phyloP scores from a whole-genome alignment of 2,113 vertebrate species.

The Dicaeum eximium region DNA sequence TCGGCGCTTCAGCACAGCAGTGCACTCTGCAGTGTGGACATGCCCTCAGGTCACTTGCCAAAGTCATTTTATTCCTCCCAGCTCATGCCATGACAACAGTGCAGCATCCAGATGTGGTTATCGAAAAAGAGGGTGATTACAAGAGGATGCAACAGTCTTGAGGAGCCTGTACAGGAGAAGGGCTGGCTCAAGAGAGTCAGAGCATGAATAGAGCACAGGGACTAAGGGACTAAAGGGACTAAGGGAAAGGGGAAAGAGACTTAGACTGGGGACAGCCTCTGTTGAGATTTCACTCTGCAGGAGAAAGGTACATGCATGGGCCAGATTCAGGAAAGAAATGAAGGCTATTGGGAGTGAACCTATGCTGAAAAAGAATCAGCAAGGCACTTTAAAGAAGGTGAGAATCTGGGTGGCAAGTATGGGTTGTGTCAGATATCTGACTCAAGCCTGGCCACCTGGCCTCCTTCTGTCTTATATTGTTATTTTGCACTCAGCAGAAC shows the following conservation, averaged over 20 bases:
- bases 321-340: background rate
- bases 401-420: background rate
- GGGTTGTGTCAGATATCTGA: background rate
- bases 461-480: slow-evolving; percentile 19
- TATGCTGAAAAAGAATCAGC: background rate
- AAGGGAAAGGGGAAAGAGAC: no score
- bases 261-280: background rate
- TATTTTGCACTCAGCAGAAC: background rate
- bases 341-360: background rate
- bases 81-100: background rate
- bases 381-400: background rate
- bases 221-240: no score
- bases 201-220: background rate
- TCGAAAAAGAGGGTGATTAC: background rate
- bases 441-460: background rate
- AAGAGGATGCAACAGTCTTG: background rate
- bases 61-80: background rate
- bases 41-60: background rate
- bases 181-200: background rate
- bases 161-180: background rate
- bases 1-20: background rate
- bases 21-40: background rate
- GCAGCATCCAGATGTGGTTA: background rate
- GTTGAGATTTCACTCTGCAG: background rate
- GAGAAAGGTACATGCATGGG: background rate